Evolutionary conservation across 2,888 invertebrate genomes (phyloP), one percentile per base, ranked within the genome.

Genomic region (Drosophila testacea): DNA sequence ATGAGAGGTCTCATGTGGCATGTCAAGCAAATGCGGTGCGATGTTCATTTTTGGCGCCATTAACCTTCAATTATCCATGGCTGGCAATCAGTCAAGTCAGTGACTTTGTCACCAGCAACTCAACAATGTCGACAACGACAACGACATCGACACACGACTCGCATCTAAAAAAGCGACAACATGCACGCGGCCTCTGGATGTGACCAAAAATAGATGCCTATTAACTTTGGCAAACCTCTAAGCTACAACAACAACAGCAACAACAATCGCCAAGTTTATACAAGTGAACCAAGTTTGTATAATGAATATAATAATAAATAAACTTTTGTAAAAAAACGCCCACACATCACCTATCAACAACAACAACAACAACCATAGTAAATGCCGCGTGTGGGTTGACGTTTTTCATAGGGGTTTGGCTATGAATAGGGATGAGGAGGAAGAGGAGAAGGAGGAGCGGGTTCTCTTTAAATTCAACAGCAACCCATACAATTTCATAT

Each of bases 51-150:
- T 86, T 75, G 83, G 89, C 84, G 79, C 79, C 85, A 77, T 89
- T 89, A 89, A 89, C 89, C 85, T 89, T 85, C 85, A 81, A 76
- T 89, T 81, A 72, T 46, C 70, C 75, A 78, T 77, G 78, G 59
- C 80, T 69, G 77, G 71, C 79, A 79, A 79, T 78, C 85, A 85
- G 69, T 85, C 77, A 79, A 69, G 69, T 77, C 79, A 78, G n/a
- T 71, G 80, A 76, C 68, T 75, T 70, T 77, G 79, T 81, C 73
- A 73, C 69, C 63, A 62, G 72, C 32, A 32, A 32, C 32, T 9
- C 32, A 32, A 6, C 32, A 3, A 32, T 7, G 32, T 6, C 64
- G 62, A 64, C 74, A 52, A 61, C 69, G 47, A 64, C 62, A 59
- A 61, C 69, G 47, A 64, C 62, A 59, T 34, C 50, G 64, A 68